Evolutionary conservation across 2,888 invertebrate genomes (phyloP).

Genomic region (Troides helena): DNA sequence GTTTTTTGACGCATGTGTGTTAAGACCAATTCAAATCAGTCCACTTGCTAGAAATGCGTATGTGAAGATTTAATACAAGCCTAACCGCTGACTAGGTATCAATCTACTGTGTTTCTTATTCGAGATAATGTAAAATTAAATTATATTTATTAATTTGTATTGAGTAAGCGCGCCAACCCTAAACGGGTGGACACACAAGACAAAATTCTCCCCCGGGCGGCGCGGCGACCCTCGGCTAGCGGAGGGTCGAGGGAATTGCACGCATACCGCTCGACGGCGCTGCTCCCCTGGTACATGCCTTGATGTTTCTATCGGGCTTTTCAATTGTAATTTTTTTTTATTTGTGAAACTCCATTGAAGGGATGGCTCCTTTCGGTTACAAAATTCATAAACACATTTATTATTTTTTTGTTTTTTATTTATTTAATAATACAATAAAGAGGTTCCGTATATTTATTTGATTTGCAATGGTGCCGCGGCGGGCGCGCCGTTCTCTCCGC

Average conservation of each 20-base stretch:
- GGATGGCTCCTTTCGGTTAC: neutral
- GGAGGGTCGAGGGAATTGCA: conserved; percentile 37
- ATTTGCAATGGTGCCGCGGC: too few relatives aligned
- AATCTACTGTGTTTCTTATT: too few relatives aligned
- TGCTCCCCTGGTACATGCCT: conserved; percentile 59
- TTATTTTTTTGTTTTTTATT: too few relatives aligned
- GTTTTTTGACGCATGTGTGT: too few relatives aligned
- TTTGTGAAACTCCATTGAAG: neutral
- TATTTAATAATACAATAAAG: too few relatives aligned
- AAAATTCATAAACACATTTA: too few relatives aligned
- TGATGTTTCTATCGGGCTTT: conserved; percentile 51
- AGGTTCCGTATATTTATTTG: too few relatives aligned
- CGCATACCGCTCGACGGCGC: conserved; percentile 33
- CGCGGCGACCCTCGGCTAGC: conserved; percentile 40
- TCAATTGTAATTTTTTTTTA: neutral
- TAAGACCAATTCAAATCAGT: too few relatives aligned
- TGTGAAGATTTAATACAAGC: too few relatives aligned
- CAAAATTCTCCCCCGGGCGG: conserved; percentile 45
- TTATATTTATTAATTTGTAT: neutral
- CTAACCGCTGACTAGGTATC: too few relatives aligned
- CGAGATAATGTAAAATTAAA: too few relatives aligned
- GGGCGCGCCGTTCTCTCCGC: neutral
- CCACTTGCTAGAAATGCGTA: too few relatives aligned
- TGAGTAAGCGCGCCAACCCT: conserved; percentile 34
- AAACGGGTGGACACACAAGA: conserved; percentile 37